Evolutionary conservation across 2,888 invertebrate genomes (phyloP), one percentile per base, ranked within the genome.

Genomic region (Drosophila kambysellisi): DNA sequence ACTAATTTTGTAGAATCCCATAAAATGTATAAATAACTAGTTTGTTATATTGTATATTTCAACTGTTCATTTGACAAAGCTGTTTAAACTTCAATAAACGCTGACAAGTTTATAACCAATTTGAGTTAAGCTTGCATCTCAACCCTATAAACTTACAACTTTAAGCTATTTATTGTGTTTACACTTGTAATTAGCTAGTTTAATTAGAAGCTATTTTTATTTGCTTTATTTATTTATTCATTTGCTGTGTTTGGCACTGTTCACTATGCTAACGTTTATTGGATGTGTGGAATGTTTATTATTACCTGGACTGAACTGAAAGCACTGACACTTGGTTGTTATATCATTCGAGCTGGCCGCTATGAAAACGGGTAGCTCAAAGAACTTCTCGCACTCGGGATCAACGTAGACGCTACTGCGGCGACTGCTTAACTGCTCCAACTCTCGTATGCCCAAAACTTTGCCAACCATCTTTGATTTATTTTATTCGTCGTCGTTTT

Each of bases 331-430:
- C 62, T 92, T 93, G 46, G 93, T 92, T 51, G 92, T 91, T 75
- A 93, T 88, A 72, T 93, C 93, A 87, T 92, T 93, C 56, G 92
- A 90, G 82, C 93, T 93, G 69, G 92, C 93, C 67, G 91, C 91
- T 64, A 93, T 91, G 71, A 91, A 93, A 5, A 91, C 82, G 59
- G 93, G 93, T 81, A 93, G 80, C 83, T 93, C 93, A 76, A 92
- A 93, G 81, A 93, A 93, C 76, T 93, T 93, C 67, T 93, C 93
- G 78, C 93, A 93, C 75, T 93, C 93, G 70, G 93, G 93, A 92
- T 93, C 93, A 61, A 93, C 93, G 78, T 93, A 93, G 82, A 92
- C 90, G 82, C 93, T 93, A 79, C 93, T 92, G 57, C 93, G 93
- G 12, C 93, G 92, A 77, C 93, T 93, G 77, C 91, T 91, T 66